Percentiles rank a stretch among this genome's conserved stretches.
phyloP scores from a whole-genome alignment of 2,113 vertebrate genomes.

The Coptodon rendalli region DNA sequence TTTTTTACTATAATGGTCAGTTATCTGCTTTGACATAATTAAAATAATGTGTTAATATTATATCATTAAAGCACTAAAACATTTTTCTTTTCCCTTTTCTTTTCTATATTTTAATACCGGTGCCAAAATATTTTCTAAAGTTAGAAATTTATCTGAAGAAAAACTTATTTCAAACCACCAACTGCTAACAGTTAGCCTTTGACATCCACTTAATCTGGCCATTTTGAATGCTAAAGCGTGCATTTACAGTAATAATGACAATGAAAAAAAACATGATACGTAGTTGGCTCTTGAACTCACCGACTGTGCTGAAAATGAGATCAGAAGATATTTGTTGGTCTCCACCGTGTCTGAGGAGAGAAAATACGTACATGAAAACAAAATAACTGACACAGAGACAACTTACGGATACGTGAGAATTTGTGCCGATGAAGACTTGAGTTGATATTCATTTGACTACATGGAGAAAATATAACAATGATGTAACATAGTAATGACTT shows the following conservation, averaged over 20 bases:
- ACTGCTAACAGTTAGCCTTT: neutral
- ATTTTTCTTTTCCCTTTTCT: neutral
- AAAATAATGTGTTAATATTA: neutral
- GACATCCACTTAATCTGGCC: neutral
- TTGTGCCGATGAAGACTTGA: neutral
- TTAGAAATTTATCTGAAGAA: neutral
- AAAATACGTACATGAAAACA: neutral
- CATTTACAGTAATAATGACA: neutral
- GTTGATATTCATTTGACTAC: neutral
- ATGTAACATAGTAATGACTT: neutral
- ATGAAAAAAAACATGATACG: neutral
- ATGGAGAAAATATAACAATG: neutral
- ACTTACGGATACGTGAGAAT: neutral
- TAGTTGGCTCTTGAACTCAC: constrained; percentile 63
- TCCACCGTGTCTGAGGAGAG: constrained; percentile 69
- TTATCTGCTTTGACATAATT: neutral
- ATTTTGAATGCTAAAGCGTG: neutral
- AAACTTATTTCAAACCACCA: neutral
- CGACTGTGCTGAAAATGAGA: constrained; percentile 49
- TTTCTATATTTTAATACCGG: neutral
- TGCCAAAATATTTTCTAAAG: neutral
- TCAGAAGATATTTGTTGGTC: constrained; percentile 54
- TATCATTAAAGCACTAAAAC: neutral
- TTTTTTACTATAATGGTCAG: neutral
- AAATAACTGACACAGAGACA: neutral